These are phyloP conservation scores for Dexiosoma caninum DNA, from an alignment of 2,888 invertebrate species.

Conservation along the genomic window DNA sequence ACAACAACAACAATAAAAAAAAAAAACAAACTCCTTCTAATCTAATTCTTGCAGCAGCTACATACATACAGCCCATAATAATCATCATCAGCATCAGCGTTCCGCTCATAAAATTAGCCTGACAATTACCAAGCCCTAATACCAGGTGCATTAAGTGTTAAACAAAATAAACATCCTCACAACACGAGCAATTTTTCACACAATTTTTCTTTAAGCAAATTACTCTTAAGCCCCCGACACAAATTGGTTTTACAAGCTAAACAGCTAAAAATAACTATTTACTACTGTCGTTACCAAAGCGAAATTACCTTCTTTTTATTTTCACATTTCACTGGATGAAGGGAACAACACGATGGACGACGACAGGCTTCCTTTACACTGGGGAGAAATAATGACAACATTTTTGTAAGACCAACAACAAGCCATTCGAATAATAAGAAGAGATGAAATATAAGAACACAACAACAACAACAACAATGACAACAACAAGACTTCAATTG, in stretches of 20 bases:
- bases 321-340: neutral
- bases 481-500: conserved; percentile 56
- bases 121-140: conserved; percentile 54
- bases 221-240: conserved; percentile 59
- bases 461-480: too few species aligned
- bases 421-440: conserved; percentile 14
- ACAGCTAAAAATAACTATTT: conserved; percentile 33
- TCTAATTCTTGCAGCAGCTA: too few species aligned
- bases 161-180: neutral
- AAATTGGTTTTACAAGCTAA: conserved; percentile 60
- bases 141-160: conserved; percentile 48
- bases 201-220: conserved; percentile 54
- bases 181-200: conserved; percentile 44
- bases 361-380: neutral
- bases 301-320: conserved; percentile 37
- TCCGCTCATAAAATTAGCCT: conserved; percentile 38
- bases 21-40: too few species aligned
- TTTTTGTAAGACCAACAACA: conserved; percentile 42
- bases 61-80: conserved; percentile 25
- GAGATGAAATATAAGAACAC: neutral
- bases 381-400: conserved; percentile 51
- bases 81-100: conserved; percentile 48
- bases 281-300: conserved; percentile 13
- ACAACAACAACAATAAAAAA: neutral
- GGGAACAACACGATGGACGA: too few species aligned